phyloP scores from a whole-genome alignment of 2,888 invertebrate genomes.

The Caenorhabditis macrosperma region DNA sequence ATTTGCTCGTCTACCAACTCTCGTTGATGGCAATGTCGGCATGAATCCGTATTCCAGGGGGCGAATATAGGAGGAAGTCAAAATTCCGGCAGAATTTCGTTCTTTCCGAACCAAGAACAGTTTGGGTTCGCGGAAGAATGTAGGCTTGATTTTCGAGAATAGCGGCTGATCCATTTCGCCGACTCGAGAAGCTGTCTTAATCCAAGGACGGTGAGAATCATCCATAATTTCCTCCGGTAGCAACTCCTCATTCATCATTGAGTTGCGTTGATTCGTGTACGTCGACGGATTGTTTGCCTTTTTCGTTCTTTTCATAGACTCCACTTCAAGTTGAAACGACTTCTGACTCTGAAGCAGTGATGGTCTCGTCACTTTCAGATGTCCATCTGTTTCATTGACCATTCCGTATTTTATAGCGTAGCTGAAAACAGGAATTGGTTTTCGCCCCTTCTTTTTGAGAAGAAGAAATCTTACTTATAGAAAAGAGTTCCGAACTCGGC shows the following conservation, averaged over 20 bases:
- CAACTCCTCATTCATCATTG: slow-evolving; percentile 25
- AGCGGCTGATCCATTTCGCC: slow-evolving; percentile 15
- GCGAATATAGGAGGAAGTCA: slow-evolving; percentile 27
- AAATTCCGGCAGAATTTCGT: neutral
- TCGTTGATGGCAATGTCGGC: slow-evolving; percentile 32
- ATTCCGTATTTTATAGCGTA: slow-evolving; percentile 37
- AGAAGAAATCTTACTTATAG: slow-evolving; percentile 24
- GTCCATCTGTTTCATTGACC: slow-evolving; percentile 42
- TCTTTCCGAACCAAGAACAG: slow-evolving; percentile 41
- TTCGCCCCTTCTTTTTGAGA: neutral
- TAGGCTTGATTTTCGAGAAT: slow-evolving; percentile 1
- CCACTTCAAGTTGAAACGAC: slow-evolving; percentile 1
- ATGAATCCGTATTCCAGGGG: slow-evolving; percentile 50
- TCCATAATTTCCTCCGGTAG: slow-evolving; percentile 47
- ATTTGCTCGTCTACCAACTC: neutral
- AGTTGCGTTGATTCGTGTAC: neutral
- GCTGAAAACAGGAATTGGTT: neutral
- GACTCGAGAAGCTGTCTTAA: slow-evolving; percentile 19
- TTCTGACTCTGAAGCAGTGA: slow-evolving; percentile 31
- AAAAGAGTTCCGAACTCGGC: slow-evolving; percentile 55
- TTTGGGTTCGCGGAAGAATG: slow-evolving; percentile 50
- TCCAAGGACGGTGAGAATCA: slow-evolving; percentile 48
- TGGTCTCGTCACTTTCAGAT: slow-evolving; percentile 17
- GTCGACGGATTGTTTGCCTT: neutral
- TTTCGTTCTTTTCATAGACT: slow-evolving; percentile 3